phyloP scores from a whole-genome alignment of 2,797 vertebrate species.

The Melopsittacus undulatus region DNA sequence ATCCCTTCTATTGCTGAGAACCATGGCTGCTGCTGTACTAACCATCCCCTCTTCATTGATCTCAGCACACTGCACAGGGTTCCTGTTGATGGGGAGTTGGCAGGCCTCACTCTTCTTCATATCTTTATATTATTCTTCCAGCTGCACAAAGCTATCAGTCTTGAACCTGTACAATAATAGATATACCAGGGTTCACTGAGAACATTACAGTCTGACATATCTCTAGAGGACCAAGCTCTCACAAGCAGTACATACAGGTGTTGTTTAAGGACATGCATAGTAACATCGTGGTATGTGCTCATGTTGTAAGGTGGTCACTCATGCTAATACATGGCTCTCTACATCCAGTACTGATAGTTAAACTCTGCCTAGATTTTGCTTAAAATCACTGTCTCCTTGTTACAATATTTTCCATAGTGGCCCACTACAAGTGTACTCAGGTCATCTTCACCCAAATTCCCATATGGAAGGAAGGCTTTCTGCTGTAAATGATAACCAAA shows the following conservation, averaged over 20 bases:
- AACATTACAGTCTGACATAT: accelerated
- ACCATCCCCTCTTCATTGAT: accelerated
- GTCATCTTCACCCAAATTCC: background rate
- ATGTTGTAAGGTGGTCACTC: accelerated
- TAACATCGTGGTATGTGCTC: background rate
- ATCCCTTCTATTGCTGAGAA: background rate
- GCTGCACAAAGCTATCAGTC: background rate
- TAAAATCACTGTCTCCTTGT: background rate
- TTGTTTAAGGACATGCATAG: background rate
- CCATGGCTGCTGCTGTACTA: background rate
- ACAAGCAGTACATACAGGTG: background rate
- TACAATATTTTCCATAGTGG: background rate
- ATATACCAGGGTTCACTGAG: background rate
- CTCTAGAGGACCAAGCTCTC: background rate
- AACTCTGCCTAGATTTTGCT: background rate
- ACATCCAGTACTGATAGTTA: background rate
- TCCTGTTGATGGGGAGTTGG: background rate
- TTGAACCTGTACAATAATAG: background rate
- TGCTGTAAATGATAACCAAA: background rate
- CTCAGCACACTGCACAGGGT: background rate
- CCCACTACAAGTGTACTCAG: background rate
- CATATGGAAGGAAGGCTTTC: background rate
- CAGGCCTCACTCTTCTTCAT: background rate
- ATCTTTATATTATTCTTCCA: background rate
- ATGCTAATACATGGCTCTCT: accelerated